phyloP scores from a whole-genome alignment of 2,888 invertebrate species.

The Cerastis rubricosa region DNA sequence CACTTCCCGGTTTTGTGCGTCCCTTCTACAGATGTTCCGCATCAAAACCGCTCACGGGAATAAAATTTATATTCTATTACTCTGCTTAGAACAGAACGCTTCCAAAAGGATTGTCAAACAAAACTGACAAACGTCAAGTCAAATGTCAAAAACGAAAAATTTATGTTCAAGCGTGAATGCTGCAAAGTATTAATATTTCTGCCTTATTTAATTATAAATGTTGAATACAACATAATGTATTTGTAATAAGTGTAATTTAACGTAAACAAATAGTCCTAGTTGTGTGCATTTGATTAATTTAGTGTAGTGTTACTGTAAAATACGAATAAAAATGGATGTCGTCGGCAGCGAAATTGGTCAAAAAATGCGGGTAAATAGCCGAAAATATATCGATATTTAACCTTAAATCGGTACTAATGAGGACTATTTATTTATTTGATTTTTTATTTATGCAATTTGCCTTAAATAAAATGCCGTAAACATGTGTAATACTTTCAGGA shows the following conservation, averaged over 20 bases:
- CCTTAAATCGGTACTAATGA: neutral
- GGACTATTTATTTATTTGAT: neutral
- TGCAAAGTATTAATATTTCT: neutral
- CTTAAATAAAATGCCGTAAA: neutral
- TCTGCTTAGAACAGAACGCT: constrained; percentile 27
- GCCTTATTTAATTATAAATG: constrained; percentile 20
- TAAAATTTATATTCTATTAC: too few species aligned
- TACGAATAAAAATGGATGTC: constrained; percentile 92
- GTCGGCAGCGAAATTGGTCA: constrained; percentile 96
- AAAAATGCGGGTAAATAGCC: constrained; percentile 94
- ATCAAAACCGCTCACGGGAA: too few species aligned
- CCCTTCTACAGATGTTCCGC: too few species aligned
- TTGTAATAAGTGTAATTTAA: constrained; percentile 29
- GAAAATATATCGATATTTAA: constrained; percentile 26
- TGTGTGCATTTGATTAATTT: constrained; percentile 47
- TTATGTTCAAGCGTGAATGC: constrained; percentile 3
- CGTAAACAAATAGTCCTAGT: constrained; percentile 24
- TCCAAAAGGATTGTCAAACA: constrained; percentile 1
- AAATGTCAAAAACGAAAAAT: constrained; percentile 44
- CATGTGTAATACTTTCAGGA: neutral
- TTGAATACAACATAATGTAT: constrained; percentile 22
- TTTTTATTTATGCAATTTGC: neutral
- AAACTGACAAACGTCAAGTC: constrained; percentile 34
- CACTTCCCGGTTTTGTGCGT: too few species aligned
- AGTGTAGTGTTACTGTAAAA: constrained; percentile 55